Evolutionary conservation across 2,113 vertebrate species (phyloP).

Genomic region (Uria lomvia): DNA sequence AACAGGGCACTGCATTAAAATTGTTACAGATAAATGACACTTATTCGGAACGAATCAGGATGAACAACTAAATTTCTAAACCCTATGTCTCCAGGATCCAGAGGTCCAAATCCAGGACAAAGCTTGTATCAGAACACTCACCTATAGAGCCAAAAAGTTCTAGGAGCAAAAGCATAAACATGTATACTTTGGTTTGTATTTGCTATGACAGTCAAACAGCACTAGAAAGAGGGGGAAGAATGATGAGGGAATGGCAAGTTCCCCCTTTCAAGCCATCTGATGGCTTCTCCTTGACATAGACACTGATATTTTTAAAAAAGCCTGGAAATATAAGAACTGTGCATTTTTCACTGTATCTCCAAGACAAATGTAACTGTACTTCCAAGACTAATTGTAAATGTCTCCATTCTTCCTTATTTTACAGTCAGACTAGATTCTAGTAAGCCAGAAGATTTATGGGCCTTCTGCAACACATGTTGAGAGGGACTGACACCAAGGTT

Average conservation of each 20-base stretch:
- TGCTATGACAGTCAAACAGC: background rate
- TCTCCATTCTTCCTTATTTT: background rate
- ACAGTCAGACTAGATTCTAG: background rate
- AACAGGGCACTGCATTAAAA: slow-evolving; percentile 24
- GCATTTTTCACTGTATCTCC: background rate
- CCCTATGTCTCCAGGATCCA: background rate
- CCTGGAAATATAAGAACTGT: background rate
- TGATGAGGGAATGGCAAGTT: background rate
- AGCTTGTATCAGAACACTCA: background rate
- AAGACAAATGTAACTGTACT: background rate
- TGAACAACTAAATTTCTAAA: background rate
- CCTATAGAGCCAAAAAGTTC: background rate
- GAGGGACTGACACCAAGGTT: background rate
- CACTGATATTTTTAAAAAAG: background rate
- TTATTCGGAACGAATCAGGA: background rate
- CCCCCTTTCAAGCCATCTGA: background rate
- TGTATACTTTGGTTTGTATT: background rate
- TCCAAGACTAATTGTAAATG: background rate
- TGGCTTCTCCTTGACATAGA: background rate
- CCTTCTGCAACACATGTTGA: background rate
- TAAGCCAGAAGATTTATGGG: background rate
- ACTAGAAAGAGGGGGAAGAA: background rate
- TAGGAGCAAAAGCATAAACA: background rate
- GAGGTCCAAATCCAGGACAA: background rate
- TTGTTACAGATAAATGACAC: slow-evolving; percentile 1